Conservation (phyloP, 2,888 invertebrate species). For the Ferdinandea cuprea region DNA sequence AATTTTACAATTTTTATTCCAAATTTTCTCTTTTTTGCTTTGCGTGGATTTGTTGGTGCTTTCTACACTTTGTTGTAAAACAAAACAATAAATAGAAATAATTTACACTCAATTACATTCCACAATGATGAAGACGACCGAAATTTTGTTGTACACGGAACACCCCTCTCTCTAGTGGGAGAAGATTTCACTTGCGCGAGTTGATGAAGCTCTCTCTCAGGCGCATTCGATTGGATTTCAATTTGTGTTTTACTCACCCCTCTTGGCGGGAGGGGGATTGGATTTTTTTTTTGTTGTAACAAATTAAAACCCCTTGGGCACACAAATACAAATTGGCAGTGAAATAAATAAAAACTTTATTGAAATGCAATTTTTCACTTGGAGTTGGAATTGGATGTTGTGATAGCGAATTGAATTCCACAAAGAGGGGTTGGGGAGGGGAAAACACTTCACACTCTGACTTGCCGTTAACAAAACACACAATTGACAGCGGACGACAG, state of each 20-base stretch:
- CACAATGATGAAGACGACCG: slow-evolving; percentile 34
- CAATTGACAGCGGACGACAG: slow-evolving; percentile 14
- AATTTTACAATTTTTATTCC: slow-evolving; percentile 40
- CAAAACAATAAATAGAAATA: slow-evolving; percentile 25
- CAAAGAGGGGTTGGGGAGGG: neutral
- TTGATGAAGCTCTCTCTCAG: slow-evolving; percentile 24
- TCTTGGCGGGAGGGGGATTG: slow-evolving; percentile 15
- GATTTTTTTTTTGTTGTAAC: slow-evolving; percentile 23
- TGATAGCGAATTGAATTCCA: neutral
- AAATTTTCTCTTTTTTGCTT: slow-evolving; percentile 7
- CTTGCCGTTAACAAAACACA: neutral
- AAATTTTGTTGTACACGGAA: slow-evolving; percentile 19
- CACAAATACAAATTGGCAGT: slow-evolving; percentile 11
- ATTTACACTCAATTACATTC: slow-evolving; percentile 61
- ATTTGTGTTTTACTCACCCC: slow-evolving; percentile 3
- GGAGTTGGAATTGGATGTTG: too few species aligned
- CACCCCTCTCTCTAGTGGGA: slow-evolving; percentile 53
- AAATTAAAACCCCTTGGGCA: slow-evolving; percentile 1
- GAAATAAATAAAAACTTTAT: neutral
- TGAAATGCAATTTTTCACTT: slow-evolving; percentile 22
- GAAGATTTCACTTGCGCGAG: slow-evolving; percentile 45
- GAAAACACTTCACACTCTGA: neutral
- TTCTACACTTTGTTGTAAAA: slow-evolving; percentile 47
- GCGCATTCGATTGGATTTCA: slow-evolving; percentile 5
- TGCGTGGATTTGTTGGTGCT: slow-evolving; percentile 25